Evolutionary conservation across 2,888 invertebrate genomes (phyloP), one percentile per base, ranked within the genome.

Genomic region (Microplitis manilae): DNA sequence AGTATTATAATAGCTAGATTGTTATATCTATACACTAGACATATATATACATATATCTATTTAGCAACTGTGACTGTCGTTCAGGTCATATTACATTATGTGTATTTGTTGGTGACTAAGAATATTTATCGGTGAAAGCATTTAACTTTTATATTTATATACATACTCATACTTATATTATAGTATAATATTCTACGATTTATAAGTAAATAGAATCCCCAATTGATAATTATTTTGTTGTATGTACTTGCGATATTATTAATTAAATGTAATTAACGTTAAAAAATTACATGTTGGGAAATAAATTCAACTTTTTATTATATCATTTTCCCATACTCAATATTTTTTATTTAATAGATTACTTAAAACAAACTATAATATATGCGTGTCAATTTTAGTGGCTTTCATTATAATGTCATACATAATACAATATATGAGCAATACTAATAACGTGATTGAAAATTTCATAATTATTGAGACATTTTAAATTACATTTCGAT

Each of bases 401-500:
- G 50, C 30, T 30, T 30, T 30, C 30, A 30, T 30, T 30, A 30
- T 30, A 4, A 30, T 4, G 30, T 30, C 30, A 30, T 30, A 30
- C 2, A 2, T 30, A 30, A 30, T 30, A 30, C 30, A 30, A 30
- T 30, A 30, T 30, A 30, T 30, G 30, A 30, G 30, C 50, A 50
- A 50, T 13, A 13, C 9, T 50, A 5, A 50, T 50, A 50, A 13
- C 13, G 50, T 50, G 62, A 62, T 62, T 62, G 62, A 15, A 62
- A 62, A 65, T 65, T 65, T 65, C 65, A 65, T 65, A 65, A 65
- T 65, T 20, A 20, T 62, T 62, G 62, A 6, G 62, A 20, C 9
- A 62, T 50, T 30, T 50, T 13, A 50, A 13, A 13, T 50, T 13
- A 50, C 13, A 50, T 50, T 50, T 50, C 0, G 50, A 50, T 50